Evolutionary conservation across 1,140 invertebrate species (phyloP).

Genomic region (Ylistrum balloti): DNA sequence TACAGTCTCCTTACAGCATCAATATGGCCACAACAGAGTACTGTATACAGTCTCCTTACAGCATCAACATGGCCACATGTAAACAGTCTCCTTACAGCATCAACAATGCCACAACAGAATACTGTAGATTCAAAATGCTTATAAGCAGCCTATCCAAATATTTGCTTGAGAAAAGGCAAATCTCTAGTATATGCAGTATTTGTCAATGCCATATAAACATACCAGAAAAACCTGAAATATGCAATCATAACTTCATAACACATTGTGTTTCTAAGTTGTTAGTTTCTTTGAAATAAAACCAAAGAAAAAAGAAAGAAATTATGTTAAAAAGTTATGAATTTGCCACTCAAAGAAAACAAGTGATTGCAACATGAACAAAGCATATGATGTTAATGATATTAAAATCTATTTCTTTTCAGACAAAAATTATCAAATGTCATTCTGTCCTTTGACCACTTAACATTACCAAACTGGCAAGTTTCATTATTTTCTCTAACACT

Average conservation of each 20-base stretch:
- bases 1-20: too few relatives aligned
- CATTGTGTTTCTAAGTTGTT: not conserved
- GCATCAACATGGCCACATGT: not conserved
- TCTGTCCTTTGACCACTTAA: not conserved
- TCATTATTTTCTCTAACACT: conserved; percentile 1
- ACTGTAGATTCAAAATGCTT: too few relatives aligned
- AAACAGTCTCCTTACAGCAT: too few relatives aligned
- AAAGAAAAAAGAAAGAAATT: not conserved
- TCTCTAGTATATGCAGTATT: not conserved
- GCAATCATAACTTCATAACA: not conserved
- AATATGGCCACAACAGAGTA: too few relatives aligned
- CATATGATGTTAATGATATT: not conserved
- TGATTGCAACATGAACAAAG: not conserved
- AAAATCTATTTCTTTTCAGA: not conserved
- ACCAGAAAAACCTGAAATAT: not conserved
- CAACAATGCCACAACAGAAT: too few relatives aligned
- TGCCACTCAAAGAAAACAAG: not conserved
- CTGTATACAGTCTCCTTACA: not conserved
- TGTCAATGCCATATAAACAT: not conserved
- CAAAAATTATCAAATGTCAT: not conserved
- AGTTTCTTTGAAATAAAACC: not conserved
- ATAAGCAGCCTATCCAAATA: too few relatives aligned
- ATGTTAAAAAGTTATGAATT: conserved; percentile 4
- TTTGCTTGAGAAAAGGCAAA: too few relatives aligned
- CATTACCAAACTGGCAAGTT: not conserved